Conservation (phyloP, 2,888 invertebrate genomes). For the Fragum sueziense region DNA sequence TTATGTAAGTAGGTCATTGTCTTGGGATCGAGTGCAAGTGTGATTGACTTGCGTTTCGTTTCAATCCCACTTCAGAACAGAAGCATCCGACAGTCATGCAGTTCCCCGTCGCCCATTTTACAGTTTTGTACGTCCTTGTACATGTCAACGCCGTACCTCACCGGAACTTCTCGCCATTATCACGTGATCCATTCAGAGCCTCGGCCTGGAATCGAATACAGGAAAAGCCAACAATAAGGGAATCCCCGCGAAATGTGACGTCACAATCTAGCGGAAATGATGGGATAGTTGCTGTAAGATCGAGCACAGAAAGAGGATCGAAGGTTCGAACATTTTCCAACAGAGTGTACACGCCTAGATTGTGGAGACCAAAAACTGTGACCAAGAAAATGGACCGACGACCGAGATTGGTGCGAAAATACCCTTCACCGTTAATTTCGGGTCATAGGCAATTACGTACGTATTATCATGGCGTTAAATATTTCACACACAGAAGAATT, state of each 20-base stretch:
- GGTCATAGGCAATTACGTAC: background rate
- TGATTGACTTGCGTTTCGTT: too few species aligned
- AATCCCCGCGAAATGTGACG: background rate
- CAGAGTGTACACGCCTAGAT: background rate
- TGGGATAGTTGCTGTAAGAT: background rate
- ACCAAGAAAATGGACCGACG: slow-evolving; percentile 1
- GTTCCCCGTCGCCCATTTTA: background rate
- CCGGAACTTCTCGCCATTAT: background rate
- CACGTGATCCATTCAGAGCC: background rate
- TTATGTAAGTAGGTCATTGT: too few species aligned
- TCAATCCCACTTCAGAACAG: slow-evolving; percentile 12
- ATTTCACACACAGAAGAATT: too few species aligned
- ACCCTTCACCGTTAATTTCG: background rate
- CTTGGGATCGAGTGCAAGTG: too few species aligned
- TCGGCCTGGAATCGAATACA: background rate
- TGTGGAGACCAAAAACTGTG: slow-evolving; percentile 1
- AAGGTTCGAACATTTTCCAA: background rate
- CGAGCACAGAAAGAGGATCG: slow-evolving; percentile 1
- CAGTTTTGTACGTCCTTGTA: background rate
- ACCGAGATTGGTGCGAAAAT: background rate
- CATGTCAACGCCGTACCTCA: background rate
- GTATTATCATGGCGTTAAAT: background rate
- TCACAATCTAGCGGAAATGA: background rate
- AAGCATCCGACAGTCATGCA: background rate
- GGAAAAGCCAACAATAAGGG: background rate